Percentiles rank a stretch among this genome's conserved stretches.
Evolutionary conservation across 2,888 invertebrate species (phyloP).

Genomic region (Cordilura impudica): DNA sequence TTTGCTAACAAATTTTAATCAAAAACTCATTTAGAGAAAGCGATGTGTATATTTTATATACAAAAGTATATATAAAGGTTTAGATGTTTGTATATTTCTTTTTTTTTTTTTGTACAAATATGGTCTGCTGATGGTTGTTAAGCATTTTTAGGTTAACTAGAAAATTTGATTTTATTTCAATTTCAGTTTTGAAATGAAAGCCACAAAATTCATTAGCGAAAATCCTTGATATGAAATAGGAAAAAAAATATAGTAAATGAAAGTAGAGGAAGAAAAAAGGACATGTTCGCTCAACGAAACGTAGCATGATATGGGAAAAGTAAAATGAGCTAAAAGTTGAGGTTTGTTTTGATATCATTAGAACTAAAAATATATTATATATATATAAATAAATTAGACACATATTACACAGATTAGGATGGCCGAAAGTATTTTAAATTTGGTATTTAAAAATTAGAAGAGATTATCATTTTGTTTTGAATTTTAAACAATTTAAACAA

Average conservation of each 20-base stretch:
- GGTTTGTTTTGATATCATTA: background rate
- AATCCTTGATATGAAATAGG: conserved; percentile 41
- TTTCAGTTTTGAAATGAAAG: conserved; percentile 59
- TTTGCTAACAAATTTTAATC: conserved; percentile 58
- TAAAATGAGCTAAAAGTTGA: background rate
- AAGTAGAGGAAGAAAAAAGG: background rate
- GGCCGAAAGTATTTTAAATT: background rate
- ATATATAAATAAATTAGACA: background rate
- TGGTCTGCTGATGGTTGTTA: conserved; percentile 19
- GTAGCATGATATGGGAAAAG: background rate
- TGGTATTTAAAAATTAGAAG: background rate
- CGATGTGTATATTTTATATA: conserved; percentile 39
- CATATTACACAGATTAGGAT: too few species aligned
- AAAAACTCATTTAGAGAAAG: conserved; percentile 62
- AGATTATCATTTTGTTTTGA: too few species aligned
- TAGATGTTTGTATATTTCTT: background rate
- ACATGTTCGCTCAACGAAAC: background rate
- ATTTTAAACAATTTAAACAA: too few species aligned
- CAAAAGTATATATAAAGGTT: background rate
- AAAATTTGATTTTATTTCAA: conserved; percentile 62
- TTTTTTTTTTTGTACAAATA: background rate
- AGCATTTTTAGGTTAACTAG: conserved; percentile 50
- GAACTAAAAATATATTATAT: background rate
- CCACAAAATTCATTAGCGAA: conserved; percentile 60
- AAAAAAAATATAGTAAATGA: background rate